These are phyloP conservation scores for Mystacornis crossleyi DNA, from an alignment of 2,113 vertebrate species.

Conservation along the genomic window DNA sequence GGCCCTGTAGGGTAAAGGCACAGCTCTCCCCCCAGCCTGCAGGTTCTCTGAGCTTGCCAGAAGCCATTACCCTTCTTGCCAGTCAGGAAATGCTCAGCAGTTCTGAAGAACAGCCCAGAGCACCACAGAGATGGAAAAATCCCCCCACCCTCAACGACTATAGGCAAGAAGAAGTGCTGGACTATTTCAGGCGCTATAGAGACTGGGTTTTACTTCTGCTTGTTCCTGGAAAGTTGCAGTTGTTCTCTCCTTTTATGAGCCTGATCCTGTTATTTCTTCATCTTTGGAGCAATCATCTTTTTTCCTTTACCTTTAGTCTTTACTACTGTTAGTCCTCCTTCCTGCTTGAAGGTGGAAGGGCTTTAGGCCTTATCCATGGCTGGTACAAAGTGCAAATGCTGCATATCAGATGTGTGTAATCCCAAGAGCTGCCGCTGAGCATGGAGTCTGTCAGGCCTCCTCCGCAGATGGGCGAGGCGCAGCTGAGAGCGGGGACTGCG, in stretches of 20 bases:
- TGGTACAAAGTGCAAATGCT: not conserved
- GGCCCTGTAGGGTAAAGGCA: not conserved
- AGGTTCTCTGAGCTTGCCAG: not conserved
- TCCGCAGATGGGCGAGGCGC: accelerated
- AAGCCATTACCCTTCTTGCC: not conserved
- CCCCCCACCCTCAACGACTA: accelerated
- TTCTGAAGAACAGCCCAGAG: not conserved
- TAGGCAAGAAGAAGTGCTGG: not conserved
- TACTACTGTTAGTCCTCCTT: not conserved
- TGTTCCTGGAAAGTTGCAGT: not conserved
- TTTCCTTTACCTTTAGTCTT: not conserved
- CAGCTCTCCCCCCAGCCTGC: not conserved
- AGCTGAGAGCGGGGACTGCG: accelerated
- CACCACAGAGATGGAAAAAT: not conserved
- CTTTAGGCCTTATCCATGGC: not conserved
- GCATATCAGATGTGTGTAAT: accelerated
- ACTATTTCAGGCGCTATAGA: not conserved
- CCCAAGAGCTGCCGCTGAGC: not conserved
- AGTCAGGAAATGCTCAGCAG: not conserved
- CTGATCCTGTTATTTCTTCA: not conserved
- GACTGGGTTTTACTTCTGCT: not conserved
- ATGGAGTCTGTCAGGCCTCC: not conserved
- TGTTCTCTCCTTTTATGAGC: not conserved
- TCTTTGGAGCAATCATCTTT: not conserved
- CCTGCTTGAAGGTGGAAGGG: not conserved